Evolutionary conservation across 2,797 vertebrate species (phyloP).

Genomic region (Esox masquinongy): DNA sequence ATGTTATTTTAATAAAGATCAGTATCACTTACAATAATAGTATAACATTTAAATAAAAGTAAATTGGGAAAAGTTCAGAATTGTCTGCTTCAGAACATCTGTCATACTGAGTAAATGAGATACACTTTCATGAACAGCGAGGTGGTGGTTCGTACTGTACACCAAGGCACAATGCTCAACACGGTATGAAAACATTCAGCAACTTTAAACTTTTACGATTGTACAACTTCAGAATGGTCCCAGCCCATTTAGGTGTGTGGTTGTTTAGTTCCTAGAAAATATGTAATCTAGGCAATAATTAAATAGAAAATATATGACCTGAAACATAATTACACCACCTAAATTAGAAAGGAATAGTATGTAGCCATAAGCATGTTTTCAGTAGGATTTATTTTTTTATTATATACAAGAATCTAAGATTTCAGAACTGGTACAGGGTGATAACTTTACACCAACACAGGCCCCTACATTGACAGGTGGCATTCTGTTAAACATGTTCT

Average conservation of each 20-base stretch:
- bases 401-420: constrained; percentile 56
- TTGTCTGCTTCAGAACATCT: background rate
- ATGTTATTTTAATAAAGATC: background rate
- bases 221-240: no score
- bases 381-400: constrained; percentile 5
- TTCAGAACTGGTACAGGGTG: constrained; percentile 37
- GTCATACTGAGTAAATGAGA: background rate
- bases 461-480: constrained; percentile 17
- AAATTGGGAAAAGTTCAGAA: background rate
- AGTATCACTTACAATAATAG: background rate
- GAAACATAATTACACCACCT: background rate
- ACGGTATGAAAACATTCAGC: no score
- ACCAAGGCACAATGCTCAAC: background rate
- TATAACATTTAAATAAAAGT: background rate
- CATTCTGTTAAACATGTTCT: constrained; percentile 15
- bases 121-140: background rate
- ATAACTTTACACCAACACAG: constrained; percentile 39
- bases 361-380: constrained; percentile 12
- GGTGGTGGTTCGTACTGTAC: background rate
- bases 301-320: background rate
- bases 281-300: background rate
- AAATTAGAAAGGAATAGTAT: background rate
- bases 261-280: no score
- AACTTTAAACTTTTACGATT: no score
- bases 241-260: no score